Percentiles rank a stretch among this genome's conserved stretches.
phyloP scores from a whole-genome alignment of 2,113 vertebrate species.

The Meleagris gallopavo region DNA sequence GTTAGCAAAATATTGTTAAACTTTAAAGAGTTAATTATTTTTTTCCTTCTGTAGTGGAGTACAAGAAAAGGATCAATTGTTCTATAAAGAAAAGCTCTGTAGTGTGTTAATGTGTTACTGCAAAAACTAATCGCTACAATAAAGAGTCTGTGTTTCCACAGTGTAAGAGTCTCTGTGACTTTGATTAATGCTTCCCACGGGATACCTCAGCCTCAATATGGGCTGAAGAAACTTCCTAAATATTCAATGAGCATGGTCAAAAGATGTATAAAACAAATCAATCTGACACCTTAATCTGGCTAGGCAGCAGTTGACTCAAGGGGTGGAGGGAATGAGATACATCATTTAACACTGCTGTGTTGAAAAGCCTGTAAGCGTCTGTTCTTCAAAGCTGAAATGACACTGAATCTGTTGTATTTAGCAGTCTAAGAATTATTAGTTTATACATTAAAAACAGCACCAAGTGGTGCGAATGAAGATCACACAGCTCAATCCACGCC shows the following conservation, averaged over 20 bases:
- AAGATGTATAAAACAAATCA: constrained; percentile 93
- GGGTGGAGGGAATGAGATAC: constrained; percentile 87
- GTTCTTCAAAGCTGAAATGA: constrained; percentile 83
- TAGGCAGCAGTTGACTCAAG: constrained; percentile 90
- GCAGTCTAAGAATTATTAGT: constrained; percentile 81
- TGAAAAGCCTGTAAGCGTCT: constrained; percentile 90
- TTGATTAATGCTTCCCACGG: constrained; percentile 90
- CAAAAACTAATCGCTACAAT: constrained; percentile 88
- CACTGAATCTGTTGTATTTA: constrained; percentile 81
- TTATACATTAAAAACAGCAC: constrained; percentile 77
- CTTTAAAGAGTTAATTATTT: constrained; percentile 84
- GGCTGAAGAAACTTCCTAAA: constrained; percentile 90
- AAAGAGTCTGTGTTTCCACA: constrained; percentile 87
- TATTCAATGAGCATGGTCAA: constrained; percentile 92
- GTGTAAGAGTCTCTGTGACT: constrained; percentile 82
- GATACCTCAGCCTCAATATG: constrained; percentile 88
- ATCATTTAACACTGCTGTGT: constrained; percentile 91
- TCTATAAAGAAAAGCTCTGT: constrained; percentile 85
- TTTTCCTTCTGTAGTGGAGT: constrained; percentile 72
- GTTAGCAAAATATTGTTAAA: constrained; percentile 75
- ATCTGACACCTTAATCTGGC: constrained; percentile 95
- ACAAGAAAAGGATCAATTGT: constrained; percentile 84
- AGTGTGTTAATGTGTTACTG: constrained; percentile 87
- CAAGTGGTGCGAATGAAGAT: constrained; percentile 67
- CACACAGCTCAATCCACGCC: constrained; percentile 36